Conservation (phyloP, 2,113 vertebrate species). For the Myotis yumanensis region DNA sequence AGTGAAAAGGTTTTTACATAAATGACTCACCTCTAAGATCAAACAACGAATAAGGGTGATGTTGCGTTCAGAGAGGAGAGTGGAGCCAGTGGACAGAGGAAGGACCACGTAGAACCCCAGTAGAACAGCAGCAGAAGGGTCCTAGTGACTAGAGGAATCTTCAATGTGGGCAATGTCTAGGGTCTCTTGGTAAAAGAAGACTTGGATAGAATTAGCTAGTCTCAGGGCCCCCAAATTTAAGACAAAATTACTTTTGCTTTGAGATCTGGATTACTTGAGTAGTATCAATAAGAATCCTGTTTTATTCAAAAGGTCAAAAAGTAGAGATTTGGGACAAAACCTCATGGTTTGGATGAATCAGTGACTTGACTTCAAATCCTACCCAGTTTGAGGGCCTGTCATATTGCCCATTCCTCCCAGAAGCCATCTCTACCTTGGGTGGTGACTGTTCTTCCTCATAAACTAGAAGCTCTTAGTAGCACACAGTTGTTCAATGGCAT, state of each 20-base stretch:
- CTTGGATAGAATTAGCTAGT: background rate
- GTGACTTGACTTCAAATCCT: background rate
- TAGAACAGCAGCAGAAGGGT: background rate
- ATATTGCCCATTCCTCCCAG: background rate
- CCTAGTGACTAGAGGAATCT: background rate
- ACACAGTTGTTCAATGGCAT: background rate
- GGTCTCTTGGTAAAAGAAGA: background rate
- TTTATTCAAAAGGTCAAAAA: background rate
- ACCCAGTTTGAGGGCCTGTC: background rate
- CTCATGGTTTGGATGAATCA: background rate
- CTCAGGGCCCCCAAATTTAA: background rate
- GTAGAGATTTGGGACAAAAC: background rate
- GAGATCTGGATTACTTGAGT: background rate
- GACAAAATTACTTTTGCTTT: background rate
- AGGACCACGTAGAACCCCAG: accelerated
- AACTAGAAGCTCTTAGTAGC: background rate
- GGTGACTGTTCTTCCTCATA: background rate
- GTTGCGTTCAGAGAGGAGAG: background rate
- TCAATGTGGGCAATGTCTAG: background rate
- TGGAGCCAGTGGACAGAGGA: background rate
- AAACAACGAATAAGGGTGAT: background rate
- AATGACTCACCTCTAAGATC: background rate
- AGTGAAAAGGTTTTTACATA: background rate
- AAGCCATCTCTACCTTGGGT: background rate
- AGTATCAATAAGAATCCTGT: background rate